Conservation (phyloP, 2,113 vertebrate genomes). For the Madoqua kirkii region DNA sequence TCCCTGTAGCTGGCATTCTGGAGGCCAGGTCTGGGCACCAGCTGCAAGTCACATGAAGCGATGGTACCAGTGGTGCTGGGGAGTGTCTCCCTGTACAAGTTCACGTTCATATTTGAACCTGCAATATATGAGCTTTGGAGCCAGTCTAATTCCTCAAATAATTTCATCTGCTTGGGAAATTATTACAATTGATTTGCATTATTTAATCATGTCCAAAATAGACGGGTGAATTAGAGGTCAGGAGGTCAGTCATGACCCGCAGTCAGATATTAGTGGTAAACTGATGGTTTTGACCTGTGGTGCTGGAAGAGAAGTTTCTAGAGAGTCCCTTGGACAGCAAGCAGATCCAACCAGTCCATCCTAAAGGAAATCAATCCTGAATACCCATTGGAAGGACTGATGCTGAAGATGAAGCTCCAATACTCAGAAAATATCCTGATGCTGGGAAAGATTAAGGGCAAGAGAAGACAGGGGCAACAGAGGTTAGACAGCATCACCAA, state of each 20-base stretch:
- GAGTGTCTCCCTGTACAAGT: fast-evolving
- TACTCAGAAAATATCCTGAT: not conserved
- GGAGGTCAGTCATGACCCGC: not conserved
- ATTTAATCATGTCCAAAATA: not conserved
- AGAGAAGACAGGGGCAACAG: not conserved
- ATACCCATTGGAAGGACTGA: not conserved
- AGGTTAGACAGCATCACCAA: not conserved
- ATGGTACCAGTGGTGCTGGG: fast-evolving
- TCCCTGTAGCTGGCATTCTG: not conserved
- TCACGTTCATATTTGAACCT: fast-evolving
- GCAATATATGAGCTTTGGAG: not conserved
- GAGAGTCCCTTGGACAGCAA: not conserved
- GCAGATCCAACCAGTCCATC: not conserved
- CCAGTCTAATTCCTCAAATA: not conserved
- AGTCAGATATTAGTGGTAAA: not conserved
- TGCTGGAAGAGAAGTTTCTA: not conserved
- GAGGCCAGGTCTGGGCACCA: not conserved
- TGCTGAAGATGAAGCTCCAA: not conserved
- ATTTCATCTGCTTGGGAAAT: not conserved
- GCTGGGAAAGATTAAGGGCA: not conserved
- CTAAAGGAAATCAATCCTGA: not conserved
- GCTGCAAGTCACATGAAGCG: not conserved
- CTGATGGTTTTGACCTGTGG: not conserved
- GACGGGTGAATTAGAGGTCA: not conserved
- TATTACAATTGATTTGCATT: not conserved